Evolutionary conservation across 2,113 vertebrate species (phyloP), one percentile per base, ranked within the genome.

Genomic region (Myrmecophaga tridactyla): DNA sequence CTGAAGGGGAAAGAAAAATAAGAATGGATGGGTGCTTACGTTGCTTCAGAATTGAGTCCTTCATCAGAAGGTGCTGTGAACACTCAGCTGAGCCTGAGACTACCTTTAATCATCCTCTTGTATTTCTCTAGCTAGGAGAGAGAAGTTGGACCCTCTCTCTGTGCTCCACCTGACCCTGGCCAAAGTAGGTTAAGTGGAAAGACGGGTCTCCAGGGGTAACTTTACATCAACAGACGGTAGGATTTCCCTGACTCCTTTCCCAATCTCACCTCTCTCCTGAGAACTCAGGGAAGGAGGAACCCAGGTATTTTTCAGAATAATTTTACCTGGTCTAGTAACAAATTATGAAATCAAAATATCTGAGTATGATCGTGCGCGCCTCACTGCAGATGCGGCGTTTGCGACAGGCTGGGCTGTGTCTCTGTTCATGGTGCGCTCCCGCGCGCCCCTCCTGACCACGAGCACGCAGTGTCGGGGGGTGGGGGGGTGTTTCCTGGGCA

Each of bases 91-190:
- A 62, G 27, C 41, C 36, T 63, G 39, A 93, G 36, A 29, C 65
- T 41, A 43, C 20, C n/a, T 82, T 70, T 39, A 25, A 7, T 70
- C 20, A 7, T n/a, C 56, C 14, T 94, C 10, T 23, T 86, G 48
- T 34, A 34, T 36, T 36, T n/a, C 20, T n/a, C 63, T 25, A 20
- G 39, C 48, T 25, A 62, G 75, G 29, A 51, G 51, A 56, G 41
- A 4, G 34, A n/a, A 6, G 6, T 7, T 2, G 31, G 34, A 21
- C 1, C 2, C 25, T 36, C 48, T 34, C 51, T 1, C 2, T 67
- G 46, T 11, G 0, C 23, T 70, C 41, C 0, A 15, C 31, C 31
- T 60, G 11, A 4, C 10, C n/a, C 7, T 3, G 43, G 7, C 18
- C 20, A 14, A 4, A n/a, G 20, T 36, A 51, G 70, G 21, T 41